Conservation (phyloP, 2,113 vertebrate species). For the Bufo bufo region DNA sequence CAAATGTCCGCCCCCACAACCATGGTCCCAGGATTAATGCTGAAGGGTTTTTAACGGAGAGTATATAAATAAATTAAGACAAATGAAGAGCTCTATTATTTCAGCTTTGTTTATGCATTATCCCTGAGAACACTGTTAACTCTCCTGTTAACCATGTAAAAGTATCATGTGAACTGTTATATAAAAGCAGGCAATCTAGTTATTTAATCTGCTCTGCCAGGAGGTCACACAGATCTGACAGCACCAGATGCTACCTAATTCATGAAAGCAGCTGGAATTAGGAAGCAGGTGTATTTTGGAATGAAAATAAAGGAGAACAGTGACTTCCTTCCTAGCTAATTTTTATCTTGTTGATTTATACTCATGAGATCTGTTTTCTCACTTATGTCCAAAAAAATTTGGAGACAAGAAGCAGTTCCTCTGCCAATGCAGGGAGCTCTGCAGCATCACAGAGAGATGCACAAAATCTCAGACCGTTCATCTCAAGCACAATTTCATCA, state of each 20-base stretch:
- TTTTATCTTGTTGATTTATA: conserved; percentile 38
- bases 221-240: conserved; percentile 19
- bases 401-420: conserved; percentile 19
- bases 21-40: background rate
- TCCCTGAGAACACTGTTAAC: background rate
- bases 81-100: background rate
- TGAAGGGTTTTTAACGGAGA: background rate
- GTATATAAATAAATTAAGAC: background rate
- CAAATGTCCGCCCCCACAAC: background rate
- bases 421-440: conserved; percentile 9
- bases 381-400: conserved; percentile 18
- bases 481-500: conserved; percentile 7
- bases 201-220: background rate
- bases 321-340: conserved; percentile 32
- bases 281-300: conserved; percentile 55
- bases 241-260: conserved; percentile 44
- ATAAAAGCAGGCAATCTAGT: background rate
- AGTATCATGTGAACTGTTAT: conserved; percentile 12
- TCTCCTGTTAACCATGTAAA: background rate
- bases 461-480: background rate
- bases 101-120: background rate
- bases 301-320: conserved; percentile 34
- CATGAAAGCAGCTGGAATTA: conserved; percentile 46
- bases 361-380: conserved; percentile 37
- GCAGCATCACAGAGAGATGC: conserved; percentile 6